A percentile compares a stretch with the other conserved stretches of the same genome.
Evolutionary conservation across 2,888 invertebrate genomes (phyloP).

Genomic region (Cetonia aurata): DNA sequence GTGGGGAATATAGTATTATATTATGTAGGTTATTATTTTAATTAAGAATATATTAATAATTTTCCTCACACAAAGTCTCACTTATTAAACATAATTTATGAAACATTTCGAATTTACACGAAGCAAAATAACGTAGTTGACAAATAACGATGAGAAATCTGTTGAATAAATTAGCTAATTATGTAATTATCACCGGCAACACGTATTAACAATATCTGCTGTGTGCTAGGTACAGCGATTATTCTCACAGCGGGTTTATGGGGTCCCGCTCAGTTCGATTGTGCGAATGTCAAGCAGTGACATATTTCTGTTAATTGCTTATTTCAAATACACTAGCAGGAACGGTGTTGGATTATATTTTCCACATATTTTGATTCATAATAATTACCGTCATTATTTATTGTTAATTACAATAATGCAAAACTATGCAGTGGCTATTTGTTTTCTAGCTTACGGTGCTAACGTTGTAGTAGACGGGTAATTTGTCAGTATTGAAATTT

Average conservation of each 20-base stretch:
- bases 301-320: conserved; percentile 57
- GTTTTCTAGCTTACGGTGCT: conserved; percentile 40
- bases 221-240: conserved; percentile 22
- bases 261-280: conserved; percentile 23
- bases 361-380: conserved; percentile 49
- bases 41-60: too few relatives aligned
- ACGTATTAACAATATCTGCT: conserved; percentile 35
- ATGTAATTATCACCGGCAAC: conserved; percentile 21
- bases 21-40: too few relatives aligned
- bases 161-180: conserved; percentile 38
- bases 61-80: too few relatives aligned
- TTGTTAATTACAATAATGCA: conserved; percentile 42
- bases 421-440: conserved; percentile 45
- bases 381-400: conserved; percentile 47
- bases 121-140: not conserved
- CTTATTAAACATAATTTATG: too few relatives aligned
- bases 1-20: too few relatives aligned
- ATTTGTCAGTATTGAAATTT: conserved; percentile 31
- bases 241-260: conserved; percentile 33
- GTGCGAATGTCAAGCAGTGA: conserved; percentile 47
- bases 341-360: conserved; percentile 51
- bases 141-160: conserved; percentile 18
- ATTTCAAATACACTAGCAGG: conserved; percentile 53
- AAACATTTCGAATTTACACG: too few relatives aligned
- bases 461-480: conserved; percentile 8